Percentiles rank a stretch among this genome's conserved stretches.
Conservation (phyloP, 2,113 vertebrate genomes). For the Cololabis saira region DNA sequence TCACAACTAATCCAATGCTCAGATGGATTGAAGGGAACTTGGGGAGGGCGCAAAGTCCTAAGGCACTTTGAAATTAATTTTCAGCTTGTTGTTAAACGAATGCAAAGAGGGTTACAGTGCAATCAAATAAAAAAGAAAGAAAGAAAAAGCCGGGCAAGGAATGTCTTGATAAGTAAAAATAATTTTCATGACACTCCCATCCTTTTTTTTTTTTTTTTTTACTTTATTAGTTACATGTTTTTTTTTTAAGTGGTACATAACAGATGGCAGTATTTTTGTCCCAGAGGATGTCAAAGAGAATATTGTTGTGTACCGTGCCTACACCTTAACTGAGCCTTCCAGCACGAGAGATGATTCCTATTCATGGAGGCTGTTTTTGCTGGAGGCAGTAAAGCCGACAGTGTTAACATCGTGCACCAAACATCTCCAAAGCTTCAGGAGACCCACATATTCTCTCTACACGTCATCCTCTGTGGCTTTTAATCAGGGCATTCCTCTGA, state of each 20-base stretch:
- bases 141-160: conserved; percentile 1
- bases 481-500: background rate
- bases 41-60: background rate
- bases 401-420: conserved; percentile 10
- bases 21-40: conserved; percentile 12
- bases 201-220: background rate
- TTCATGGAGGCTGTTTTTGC: conserved; percentile 22
- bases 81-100: background rate
- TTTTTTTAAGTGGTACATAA: conserved; percentile 15
- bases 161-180: conserved; percentile 7
- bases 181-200: conserved; percentile 3
- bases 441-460: conserved; percentile 8
- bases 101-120: background rate
- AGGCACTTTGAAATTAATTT: conserved; percentile 25
- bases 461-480: background rate
- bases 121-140: conserved; percentile 4
- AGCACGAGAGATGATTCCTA: conserved; percentile 9
- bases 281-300: conserved; percentile 1
- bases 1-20: conserved; percentile 7
- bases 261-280: background rate
- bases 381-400: conserved; percentile 7
- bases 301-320: conserved; percentile 18
- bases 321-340: conserved; percentile 1
- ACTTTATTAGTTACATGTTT: conserved; percentile 19
- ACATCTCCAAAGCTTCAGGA: conserved; percentile 25